Evolutionary conservation across 2,888 invertebrate species (phyloP).

Genomic region (Apamea sordens): DNA sequence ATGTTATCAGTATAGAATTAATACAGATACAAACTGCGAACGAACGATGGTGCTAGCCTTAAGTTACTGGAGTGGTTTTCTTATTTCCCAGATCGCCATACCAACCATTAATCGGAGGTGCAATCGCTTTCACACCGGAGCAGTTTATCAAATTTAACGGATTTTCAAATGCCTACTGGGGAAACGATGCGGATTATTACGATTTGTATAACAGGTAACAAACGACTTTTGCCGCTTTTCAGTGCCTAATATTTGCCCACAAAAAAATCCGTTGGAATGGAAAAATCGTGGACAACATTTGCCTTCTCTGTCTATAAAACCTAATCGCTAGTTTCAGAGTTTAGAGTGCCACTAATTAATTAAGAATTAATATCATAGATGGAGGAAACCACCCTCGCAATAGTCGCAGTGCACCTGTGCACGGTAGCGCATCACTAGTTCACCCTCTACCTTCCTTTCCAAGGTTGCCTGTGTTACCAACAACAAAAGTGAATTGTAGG

Average conservation of each 20-base stretch:
- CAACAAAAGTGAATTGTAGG: not conserved
- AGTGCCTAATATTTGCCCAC: not conserved
- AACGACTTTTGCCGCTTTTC: too few relatives aligned
- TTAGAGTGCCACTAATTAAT: too few relatives aligned
- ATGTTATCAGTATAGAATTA: too few relatives aligned
- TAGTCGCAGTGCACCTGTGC: not conserved
- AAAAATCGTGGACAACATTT: not conserved
- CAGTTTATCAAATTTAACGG: conserved; percentile 96
- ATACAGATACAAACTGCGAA: not conserved
- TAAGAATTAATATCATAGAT: not conserved
- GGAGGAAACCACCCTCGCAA: too few relatives aligned
- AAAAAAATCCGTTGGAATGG: not conserved
- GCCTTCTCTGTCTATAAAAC: too few relatives aligned
- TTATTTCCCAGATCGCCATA: conserved; percentile 56
- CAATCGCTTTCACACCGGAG: conserved; percentile 94
- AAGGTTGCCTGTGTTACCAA: not conserved
- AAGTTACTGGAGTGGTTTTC: not conserved
- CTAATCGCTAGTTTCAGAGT: not conserved
- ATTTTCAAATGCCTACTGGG: conserved; percentile 96
- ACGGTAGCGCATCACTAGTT: not conserved
- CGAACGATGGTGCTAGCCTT: not conserved
- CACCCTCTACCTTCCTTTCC: not conserved
- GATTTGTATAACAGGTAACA: conserved; percentile 94
- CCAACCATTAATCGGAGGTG: conserved; percentile 92
- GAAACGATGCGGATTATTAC: conserved; percentile 98